Conservation (phyloP, 30 jellyfish, hydroid and myxozoan genomes). For the Chironex yamaguchii region DNA sequence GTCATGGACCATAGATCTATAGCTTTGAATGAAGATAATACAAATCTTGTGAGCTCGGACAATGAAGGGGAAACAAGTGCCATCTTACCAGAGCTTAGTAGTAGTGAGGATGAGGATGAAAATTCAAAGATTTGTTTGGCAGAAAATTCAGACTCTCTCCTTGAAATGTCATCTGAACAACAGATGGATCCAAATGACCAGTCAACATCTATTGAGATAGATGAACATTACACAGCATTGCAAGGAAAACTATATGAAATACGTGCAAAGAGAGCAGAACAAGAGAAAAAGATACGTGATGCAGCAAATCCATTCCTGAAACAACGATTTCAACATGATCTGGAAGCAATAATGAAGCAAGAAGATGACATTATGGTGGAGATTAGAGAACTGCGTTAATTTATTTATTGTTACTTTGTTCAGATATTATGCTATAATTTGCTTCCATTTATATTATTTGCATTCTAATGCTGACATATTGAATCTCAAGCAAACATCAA, state of each 20-base stretch:
- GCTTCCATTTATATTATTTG: too few species aligned
- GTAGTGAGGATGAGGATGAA: slow-evolving; percentile 95
- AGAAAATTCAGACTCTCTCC: slow-evolving; percentile 1
- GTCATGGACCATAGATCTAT: slow-evolving; percentile 57
- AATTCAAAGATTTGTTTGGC: slow-evolving; percentile 20
- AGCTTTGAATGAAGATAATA: slow-evolving; percentile 66
- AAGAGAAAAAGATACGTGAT: slow-evolving; percentile 74
- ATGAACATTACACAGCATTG: slow-evolving; percentile 40
- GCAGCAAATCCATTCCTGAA: slow-evolving; percentile 95
- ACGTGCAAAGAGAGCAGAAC: slow-evolving; percentile 84
- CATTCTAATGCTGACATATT: too few species aligned
- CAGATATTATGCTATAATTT: too few species aligned
- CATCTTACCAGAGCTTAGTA: slow-evolving; percentile 92
- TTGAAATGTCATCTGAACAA: slow-evolving; percentile 40
- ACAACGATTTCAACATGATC: slow-evolving; percentile 89
- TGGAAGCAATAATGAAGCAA: slow-evolving; percentile 73
- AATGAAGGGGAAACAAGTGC: slow-evolving; percentile 72
- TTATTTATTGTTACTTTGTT: too few species aligned
- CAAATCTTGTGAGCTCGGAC: slow-evolving; percentile 63
- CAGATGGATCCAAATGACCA: slow-evolving; percentile 6
- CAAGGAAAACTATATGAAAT: slow-evolving; percentile 69
- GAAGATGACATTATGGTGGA: slow-evolving; percentile 60
- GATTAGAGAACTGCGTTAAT: too few species aligned
- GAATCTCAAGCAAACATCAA: too few species aligned
- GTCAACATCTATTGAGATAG: slow-evolving; percentile 2